Conservation (phyloP, 2,797 vertebrate species). For the Enteromius trimaculatus region DNA sequence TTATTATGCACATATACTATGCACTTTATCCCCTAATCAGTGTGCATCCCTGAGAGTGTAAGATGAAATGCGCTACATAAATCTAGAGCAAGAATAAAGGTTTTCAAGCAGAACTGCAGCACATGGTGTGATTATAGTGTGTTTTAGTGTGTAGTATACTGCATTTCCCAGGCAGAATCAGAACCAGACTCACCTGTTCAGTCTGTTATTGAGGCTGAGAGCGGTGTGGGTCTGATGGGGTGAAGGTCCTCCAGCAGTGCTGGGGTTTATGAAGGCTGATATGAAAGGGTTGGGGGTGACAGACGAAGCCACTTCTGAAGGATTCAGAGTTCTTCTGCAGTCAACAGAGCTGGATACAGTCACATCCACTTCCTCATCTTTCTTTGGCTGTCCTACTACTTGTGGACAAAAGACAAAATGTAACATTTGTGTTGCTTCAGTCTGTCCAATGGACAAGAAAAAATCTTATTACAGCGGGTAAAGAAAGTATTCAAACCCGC, state of each 20-base stretch:
- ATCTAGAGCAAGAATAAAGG: not conserved
- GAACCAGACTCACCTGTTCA: conserved; percentile 47
- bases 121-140: not conserved
- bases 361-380: conserved; percentile 46
- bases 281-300: conserved; percentile 55
- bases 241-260: conserved; percentile 11
- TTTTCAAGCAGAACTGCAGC: not conserved
- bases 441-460: not conserved
- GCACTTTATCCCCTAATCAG: not conserved
- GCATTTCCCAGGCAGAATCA: not conserved
- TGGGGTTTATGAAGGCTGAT: conserved; percentile 56
- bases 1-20: too few species aligned
- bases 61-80: not conserved
- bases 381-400: conserved; percentile 3
- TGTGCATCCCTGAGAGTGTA: not conserved
- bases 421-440: not conserved
- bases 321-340: not conserved
- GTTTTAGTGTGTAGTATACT: too few species aligned
- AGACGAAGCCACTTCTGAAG: conserved; percentile 5
- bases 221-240: conserved; percentile 26
- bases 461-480: not conserved
- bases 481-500: too few species aligned
- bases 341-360: conserved; percentile 58
- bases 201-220: conserved; percentile 24
- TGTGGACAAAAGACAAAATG: not conserved